Evolutionary conservation across 2,113 vertebrate species (phyloP), one percentile per base, ranked within the genome.

Genomic region (Solenodon paradoxus): DNA sequence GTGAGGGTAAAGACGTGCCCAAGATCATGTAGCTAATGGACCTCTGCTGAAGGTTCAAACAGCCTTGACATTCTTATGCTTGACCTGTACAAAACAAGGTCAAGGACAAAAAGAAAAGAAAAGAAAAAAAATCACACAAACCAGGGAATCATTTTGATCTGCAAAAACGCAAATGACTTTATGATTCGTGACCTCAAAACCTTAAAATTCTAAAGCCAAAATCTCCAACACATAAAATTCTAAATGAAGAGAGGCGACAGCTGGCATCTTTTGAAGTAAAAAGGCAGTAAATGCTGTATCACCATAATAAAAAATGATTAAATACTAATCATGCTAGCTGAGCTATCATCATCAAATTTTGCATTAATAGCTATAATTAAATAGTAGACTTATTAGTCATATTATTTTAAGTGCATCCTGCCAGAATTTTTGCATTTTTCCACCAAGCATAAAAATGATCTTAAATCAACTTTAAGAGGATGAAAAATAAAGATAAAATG

Each of bases 331-430:
- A 93, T 96, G 95, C 85, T 84, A 75, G 63, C 93, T 49, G 74
- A 97, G 93, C 86, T 64, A 53, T 20, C 90, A 81, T 80, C 88
- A 87, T 96, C 81, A 97, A 93, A 97, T 97, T 96, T 81, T 91
- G 32, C 83, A 92, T 88, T 97, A 97, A 97, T 92, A 93, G 84
- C 80, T 92, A 68, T 85, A 97, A 96, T 97, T 98, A 98, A 95
- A 96, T 51, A 95, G 77, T 88, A 59, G 24, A 77, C 86, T 95
- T 83, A 84, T 95, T 91, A 92, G 93, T 79, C 97, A 94, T 26
- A 66, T 80, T 64, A 45, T 69, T 17, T 94, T 93, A 88, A 89
- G 95, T 30, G 47, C 84, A 94, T 94, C 79, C 77, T 95, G 55
- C 40, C 82, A 88, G 38, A 59, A 87, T 49, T 92, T 96, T 89